Evolutionary conservation across 2,113 vertebrate species (phyloP).

Genomic region (Halichoerus grypus): DNA sequence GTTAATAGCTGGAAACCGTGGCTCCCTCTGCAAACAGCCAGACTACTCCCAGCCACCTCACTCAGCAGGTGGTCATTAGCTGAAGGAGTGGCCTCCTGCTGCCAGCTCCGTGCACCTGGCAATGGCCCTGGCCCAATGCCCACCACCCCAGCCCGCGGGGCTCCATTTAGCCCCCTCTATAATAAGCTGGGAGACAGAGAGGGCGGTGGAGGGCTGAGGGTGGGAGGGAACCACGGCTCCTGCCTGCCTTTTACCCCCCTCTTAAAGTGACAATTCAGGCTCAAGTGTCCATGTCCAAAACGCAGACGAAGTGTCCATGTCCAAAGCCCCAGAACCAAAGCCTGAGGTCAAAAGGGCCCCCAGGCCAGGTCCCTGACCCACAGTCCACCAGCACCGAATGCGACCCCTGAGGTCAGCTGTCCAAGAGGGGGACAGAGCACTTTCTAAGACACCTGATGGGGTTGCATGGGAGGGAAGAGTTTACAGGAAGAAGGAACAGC

Average conservation of each 20-base stretch:
- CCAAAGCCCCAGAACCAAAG: neutral
- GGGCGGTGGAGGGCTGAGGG: neutral
- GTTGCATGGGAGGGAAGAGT: neutral
- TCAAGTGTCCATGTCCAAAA: neutral
- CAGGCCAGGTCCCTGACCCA: neutral
- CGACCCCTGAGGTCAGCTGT: neutral
- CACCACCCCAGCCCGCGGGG: neutral
- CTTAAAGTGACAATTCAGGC: neutral
- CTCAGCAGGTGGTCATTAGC: constrained; percentile 2
- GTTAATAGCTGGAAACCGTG: neutral
- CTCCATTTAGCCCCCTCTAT: neutral
- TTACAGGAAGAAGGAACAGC: neutral
- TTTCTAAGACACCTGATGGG: neutral
- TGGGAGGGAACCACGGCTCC: too few relatives aligned
- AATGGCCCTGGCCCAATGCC: neutral
- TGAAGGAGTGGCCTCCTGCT: neutral
- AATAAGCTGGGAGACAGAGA: neutral
- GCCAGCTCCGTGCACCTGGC: neutral
- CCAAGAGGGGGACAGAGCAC: neutral
- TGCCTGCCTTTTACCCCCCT: neutral
- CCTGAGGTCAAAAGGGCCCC: neutral
- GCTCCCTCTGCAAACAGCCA: neutral
- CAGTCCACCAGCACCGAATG: neutral
- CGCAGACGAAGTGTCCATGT: neutral
- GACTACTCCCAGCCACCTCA: neutral